Evolutionary conservation across 2,113 vertebrate genomes (phyloP).

Genomic region (Scomber colias): DNA sequence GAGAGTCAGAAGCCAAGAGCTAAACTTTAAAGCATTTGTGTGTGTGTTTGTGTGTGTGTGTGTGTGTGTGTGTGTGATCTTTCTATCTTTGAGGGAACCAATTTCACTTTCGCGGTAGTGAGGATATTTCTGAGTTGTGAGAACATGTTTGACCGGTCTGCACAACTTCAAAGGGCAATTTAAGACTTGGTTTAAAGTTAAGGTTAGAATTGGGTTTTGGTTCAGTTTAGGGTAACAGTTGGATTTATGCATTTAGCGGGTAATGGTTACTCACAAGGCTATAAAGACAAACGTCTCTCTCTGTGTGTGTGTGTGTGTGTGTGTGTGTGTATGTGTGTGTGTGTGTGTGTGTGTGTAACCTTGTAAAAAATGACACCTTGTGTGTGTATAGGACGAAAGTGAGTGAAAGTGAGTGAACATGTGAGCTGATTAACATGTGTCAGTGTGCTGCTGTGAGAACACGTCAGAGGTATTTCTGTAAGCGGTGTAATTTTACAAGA

Average conservation of each 20-base stretch:
- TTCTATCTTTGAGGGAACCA: too few species aligned
- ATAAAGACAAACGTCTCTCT: not conserved
- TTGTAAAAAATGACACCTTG: too few species aligned
- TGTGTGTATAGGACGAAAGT: not conserved
- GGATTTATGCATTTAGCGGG: too few species aligned
- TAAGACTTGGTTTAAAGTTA: too few species aligned
- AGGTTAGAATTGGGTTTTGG: too few species aligned
- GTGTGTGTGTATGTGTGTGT: not conserved
- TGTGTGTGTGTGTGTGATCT: not conserved
- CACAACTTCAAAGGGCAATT: too few species aligned
- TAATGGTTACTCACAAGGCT: too few species aligned
- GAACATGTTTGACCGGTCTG: too few species aligned
- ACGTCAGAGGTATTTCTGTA: conserved; percentile 14
- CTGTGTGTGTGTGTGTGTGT: not conserved
- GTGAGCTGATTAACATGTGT: conserved; percentile 14
- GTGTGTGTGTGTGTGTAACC: not conserved
- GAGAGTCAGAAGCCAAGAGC: not conserved
- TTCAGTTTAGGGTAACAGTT: too few species aligned
- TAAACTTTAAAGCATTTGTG: not conserved
- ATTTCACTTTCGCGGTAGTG: too few species aligned
- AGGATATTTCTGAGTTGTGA: too few species aligned
- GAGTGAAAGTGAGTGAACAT: conserved; percentile 32
- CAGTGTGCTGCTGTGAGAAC: not conserved
- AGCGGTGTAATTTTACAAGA: conserved; percentile 23
- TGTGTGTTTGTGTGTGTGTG: conserved; percentile 4